Conservation (phyloP, 2,113 vertebrate species). For the Serilophus lunatus region DNA sequence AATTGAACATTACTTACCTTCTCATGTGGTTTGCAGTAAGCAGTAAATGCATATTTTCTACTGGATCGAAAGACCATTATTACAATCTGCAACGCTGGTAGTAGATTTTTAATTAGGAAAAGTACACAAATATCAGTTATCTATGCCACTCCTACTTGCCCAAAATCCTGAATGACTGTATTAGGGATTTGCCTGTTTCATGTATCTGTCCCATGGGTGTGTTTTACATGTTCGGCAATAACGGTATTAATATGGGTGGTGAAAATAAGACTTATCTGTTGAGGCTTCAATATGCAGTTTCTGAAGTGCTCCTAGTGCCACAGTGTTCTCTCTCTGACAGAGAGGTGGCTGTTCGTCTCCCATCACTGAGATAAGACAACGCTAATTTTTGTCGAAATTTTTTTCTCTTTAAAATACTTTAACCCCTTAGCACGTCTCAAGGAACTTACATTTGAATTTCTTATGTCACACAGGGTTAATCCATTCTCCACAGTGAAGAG, state of each 20-base stretch:
- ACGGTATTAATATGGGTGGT: background rate
- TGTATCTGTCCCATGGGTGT: background rate
- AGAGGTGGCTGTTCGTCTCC: too few species aligned
- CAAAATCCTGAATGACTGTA: background rate
- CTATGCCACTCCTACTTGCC: background rate
- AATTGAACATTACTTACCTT: background rate
- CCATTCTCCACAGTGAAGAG: slow-evolving; percentile 38
- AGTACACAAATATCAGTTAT: background rate
- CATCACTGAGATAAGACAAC: background rate
- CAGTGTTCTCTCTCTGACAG: background rate
- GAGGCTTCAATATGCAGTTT: background rate
- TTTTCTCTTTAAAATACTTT: background rate
- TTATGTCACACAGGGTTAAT: slow-evolving; percentile 54
- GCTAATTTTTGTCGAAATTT: background rate
- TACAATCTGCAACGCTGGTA: background rate
- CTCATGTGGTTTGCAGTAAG: too few species aligned
- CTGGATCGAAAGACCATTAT: background rate
- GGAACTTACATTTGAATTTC: background rate
- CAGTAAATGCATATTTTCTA: too few species aligned
- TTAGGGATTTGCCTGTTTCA: background rate
- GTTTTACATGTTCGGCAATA: background rate
- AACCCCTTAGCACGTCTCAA: slow-evolving; percentile 40
- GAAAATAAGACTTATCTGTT: background rate
- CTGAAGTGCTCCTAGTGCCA: background rate
- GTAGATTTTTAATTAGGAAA: background rate